Base-by-base conservation (phyloP, 2,113 vertebrate species). In the Sinocyclocheilus anophthalmus region DNA sequence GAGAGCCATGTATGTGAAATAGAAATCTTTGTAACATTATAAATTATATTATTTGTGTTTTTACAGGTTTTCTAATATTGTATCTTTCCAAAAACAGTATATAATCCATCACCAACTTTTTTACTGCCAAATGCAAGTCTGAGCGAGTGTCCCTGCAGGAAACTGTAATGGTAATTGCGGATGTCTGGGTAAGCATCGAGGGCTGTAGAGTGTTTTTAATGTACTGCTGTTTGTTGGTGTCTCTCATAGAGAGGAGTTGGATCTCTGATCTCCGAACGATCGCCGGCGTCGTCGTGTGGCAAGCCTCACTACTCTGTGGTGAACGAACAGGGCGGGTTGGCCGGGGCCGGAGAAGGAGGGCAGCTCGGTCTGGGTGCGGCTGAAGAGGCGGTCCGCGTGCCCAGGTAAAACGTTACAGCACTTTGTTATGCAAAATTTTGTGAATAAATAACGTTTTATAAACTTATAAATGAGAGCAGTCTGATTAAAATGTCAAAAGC, bases 191-290 rank as follows among this genome's bases (percentile, higher is more conserved):
- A 5, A n/a, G 9, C 70, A 45, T 45, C 22, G n/a, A 7, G 9
- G 12, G 5, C 5, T 18, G 12, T 39, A 24, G 70, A 78, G 20
- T 59, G 55, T 22, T 73, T 4, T 5, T 84, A 18, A 20, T 39
- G 16, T 37, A 20, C 39, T 39, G 3, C 3, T 22, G 24, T 84
- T 2, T 81, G 53, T 83, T 3, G 37, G 57, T 83, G 26, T 37
- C 4, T 78, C 13, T 72, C 86, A 42, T 91, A 99, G 98, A 97
- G 90, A 94, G 95, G 90, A n/a, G 97, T 99, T 0, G 94, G 91
- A 70, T 95, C 97, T 18, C 91, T 99, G 93, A 97, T 0, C 96
- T 63, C 96, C 99, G 93, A 97, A 96, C n/a, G 88, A 98, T 99
- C 0, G 91, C 95, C 6, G 95, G 94, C 0, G 95, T 99, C n/a